Evolutionary conservation across 2,113 vertebrate genomes (phyloP), one percentile per base, ranked within the genome.

Genomic region (Cervus canadensis): DNA sequence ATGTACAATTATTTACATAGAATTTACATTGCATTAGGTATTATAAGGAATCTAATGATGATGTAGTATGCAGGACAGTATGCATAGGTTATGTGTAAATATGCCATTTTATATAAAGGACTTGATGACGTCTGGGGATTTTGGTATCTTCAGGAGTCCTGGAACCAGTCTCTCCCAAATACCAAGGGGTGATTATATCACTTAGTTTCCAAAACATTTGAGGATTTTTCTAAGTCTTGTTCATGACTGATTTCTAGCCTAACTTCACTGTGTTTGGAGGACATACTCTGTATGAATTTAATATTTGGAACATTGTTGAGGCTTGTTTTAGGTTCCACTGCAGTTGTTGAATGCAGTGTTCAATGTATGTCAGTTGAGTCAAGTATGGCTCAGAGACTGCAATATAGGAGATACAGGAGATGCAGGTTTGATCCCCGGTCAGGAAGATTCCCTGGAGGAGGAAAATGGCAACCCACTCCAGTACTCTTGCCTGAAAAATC

Each of bases 201-300:
- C 15, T 97, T 96, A 84, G 90, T 94, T 96, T 96, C 36, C 64
- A 71, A 83, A 76, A 96, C 23, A 88, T n/a, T 74, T 43, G 11
- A 33, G 13, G 43, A 83, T 21, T 59, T 60, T 95, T 90, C 50
- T 71, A 89, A 33, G 56, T 93, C 78, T 76, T 2, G 7, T 89
- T 52, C 19, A 25, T 45, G 26, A 91, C 23, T 88, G 43, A 79
- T 67, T 86, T 94, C 82, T 85, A 85, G 50, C 36, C 96, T 60
- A 85, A 93, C 89, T 94, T 36, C 13, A 71, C 48, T 93, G 13
- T 91, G 54, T 40, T 76, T 21, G 50, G 54, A 93, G 25, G 85
- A 89, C 15, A 92, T n/a, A 25, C 5, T n/a, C 45, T 87, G 30
- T 14, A 57, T 62, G 12, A 89, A 83, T 54, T 84, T 93, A 82